phyloP scores from a whole-genome alignment of 2,113 vertebrate species.

The Gopherus evgoodei region DNA sequence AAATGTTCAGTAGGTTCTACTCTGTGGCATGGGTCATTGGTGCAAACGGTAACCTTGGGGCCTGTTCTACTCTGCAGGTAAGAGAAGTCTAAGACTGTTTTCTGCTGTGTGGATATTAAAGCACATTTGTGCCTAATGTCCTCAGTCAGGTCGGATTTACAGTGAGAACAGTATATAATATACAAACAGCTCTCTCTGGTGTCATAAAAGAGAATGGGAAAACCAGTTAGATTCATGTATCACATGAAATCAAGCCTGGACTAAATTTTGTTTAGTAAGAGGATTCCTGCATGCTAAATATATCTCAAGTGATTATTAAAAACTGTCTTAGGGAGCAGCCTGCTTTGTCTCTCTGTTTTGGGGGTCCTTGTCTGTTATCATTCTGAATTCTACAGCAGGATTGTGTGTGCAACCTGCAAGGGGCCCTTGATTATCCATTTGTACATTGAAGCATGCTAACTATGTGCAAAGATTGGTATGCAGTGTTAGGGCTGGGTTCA shows the following conservation, averaged over 20 bases:
- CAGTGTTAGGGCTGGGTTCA: neutral
- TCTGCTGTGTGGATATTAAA: neutral
- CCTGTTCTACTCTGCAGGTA: neutral
- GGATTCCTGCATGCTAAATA: neutral
- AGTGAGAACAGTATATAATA: neutral
- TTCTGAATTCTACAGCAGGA: neutral
- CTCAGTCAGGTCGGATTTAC: neutral
- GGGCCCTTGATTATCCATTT: neutral
- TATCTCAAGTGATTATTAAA: neutral
- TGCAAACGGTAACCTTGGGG: neutral
- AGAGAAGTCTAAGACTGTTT: neutral
- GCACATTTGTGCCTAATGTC: neutral
- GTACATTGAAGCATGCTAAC: neutral
- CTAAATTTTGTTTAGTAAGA: neutral
- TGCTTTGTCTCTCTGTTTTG: neutral
- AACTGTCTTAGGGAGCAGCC: neutral
- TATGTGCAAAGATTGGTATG: fast-evolving
- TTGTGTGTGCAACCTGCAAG: neutral
- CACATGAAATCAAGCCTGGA: neutral
- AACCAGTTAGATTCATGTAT: neutral
- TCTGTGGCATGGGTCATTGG: neutral
- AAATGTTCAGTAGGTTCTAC: neutral
- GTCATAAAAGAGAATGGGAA: neutral
- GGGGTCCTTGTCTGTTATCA: neutral
- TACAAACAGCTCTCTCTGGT: slow-evolving; percentile 47